phyloP scores from a whole-genome alignment of 2,888 invertebrate genomes.

The Dicranocentrus wangi region DNA sequence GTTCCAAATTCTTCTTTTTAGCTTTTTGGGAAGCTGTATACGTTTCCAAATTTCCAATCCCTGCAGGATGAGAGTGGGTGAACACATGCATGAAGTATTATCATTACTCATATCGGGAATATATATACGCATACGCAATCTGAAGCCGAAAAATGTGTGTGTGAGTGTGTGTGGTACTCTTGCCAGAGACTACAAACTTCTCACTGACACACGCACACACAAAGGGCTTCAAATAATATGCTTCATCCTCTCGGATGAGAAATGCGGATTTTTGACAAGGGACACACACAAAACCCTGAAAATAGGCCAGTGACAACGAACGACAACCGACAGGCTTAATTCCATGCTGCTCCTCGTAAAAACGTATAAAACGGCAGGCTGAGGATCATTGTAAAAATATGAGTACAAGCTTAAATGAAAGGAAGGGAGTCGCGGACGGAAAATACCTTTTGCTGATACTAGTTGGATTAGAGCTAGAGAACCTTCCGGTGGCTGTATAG shows the following conservation, averaged over 20 bases:
- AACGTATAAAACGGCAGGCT: not conserved
- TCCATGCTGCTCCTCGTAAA: not conserved
- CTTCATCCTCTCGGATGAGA: conserved; percentile 19
- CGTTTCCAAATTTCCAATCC: conserved; percentile 1
- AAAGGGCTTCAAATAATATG: conserved; percentile 11
- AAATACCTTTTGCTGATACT: no score
- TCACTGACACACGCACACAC: conserved; percentile 16
- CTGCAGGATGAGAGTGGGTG: conserved; percentile 1
- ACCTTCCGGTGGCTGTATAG: no score
- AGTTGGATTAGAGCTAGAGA: no score
- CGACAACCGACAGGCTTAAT: not conserved
- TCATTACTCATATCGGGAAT: not conserved
- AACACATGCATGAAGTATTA: not conserved
- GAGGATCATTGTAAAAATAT: not conserved
- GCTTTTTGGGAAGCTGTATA: no score
- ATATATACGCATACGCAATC: not conserved
- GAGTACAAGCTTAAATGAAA: no score
- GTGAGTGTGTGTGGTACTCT: conserved; percentile 20
- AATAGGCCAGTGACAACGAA: not conserved
- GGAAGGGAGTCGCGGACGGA: no score
- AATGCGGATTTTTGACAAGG: conserved; percentile 40
- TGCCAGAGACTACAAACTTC: not conserved
- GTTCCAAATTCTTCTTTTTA: no score
- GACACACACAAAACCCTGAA: conserved; percentile 10
- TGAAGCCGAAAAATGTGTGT: not conserved